phyloP scores from a whole-genome alignment of 1,140 invertebrate species.

The Acromyrmex echinatior region DNA sequence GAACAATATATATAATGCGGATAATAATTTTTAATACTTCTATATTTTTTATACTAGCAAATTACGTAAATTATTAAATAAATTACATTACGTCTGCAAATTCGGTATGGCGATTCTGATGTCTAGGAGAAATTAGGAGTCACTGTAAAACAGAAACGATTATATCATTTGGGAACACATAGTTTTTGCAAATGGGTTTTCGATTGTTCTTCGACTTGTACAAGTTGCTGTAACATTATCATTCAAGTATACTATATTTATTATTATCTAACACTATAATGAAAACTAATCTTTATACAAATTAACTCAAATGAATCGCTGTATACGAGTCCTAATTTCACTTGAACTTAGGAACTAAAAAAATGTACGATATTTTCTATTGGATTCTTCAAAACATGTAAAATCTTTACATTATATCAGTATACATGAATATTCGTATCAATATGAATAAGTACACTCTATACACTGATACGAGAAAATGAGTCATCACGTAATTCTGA shows the following conservation, averaged over 20 bases:
- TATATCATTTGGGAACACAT: slow-evolving; percentile 55
- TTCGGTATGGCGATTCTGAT: slow-evolving; percentile 51
- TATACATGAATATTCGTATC: slow-evolving; percentile 50
- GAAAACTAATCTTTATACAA: slow-evolving; percentile 74
- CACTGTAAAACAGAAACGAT: slow-evolving; percentile 44
- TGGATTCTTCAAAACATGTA: slow-evolving; percentile 56
- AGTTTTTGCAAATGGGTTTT: slow-evolving; percentile 30
- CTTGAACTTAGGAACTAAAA: slow-evolving; percentile 49
- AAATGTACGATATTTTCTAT: background rate
- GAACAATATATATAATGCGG: slow-evolving; percentile 26
- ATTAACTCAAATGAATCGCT: slow-evolving; percentile 48
- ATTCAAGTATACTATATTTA: slow-evolving; percentile 59
- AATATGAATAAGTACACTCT: slow-evolving; percentile 17
- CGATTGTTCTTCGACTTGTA: slow-evolving; percentile 22
- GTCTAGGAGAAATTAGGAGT: slow-evolving; percentile 59
- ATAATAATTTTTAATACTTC: slow-evolving; percentile 64
- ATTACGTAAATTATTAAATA: slow-evolving; percentile 62
- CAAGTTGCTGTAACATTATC: slow-evolving; percentile 26
- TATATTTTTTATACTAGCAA: slow-evolving; percentile 68
- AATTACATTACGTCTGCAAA: slow-evolving; percentile 57
- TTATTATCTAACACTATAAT: slow-evolving; percentile 43
- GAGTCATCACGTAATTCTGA: slow-evolving; percentile 6
- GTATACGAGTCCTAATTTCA: slow-evolving; percentile 49
- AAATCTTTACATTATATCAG: slow-evolving; percentile 45
- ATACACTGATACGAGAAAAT: slow-evolving; percentile 37